These are phyloP conservation scores for Oscheius sp. DNA, from an alignment of 2,888 invertebrate species.

Conservation along the genomic window DNA sequence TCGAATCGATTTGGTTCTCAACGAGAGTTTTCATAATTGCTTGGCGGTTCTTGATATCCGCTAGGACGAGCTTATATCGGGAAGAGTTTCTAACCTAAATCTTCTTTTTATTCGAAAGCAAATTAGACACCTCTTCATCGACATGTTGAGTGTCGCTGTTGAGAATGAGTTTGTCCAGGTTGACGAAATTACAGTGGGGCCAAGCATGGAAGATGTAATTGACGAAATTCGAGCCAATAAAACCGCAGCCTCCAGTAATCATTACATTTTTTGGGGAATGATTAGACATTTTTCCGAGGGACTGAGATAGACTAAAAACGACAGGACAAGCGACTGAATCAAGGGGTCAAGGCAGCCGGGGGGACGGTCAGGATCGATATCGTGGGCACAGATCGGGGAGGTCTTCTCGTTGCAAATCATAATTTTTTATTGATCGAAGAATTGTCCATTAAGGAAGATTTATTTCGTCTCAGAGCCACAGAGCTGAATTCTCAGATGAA, in stretches of 20 bases:
- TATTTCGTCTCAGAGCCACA: no score
- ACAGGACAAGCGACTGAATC: background rate
- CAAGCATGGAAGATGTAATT: conserved; percentile 64
- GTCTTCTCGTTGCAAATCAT: no score
- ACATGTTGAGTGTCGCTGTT: conserved; percentile 67
- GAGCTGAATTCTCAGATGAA: no score
- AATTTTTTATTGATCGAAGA: no score
- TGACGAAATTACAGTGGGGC: conserved; percentile 63
- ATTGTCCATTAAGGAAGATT: no score
- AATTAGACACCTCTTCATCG: conserved; percentile 34
- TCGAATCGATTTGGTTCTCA: conserved; percentile 64
- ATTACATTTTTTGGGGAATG: conserved; percentile 59
- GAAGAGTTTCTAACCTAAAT: conserved; percentile 52
- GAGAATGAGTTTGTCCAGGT: conserved; percentile 66
- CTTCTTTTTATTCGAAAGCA: background rate
- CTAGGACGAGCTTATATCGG: conserved; percentile 60
- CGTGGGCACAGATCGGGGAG: no score
- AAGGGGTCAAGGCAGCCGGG: conserved; percentile 9
- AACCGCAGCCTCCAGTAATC: conserved; percentile 69
- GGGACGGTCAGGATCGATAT: conserved; percentile 17
- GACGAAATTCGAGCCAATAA: conserved; percentile 69
- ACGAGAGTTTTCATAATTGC: conserved; percentile 56
- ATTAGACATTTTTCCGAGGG: background rate
- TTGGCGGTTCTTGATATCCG: conserved; percentile 62
- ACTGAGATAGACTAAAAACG: background rate